phyloP scores from a whole-genome alignment of 2,888 invertebrate genomes.

The Mesorhabditis belari region DNA sequence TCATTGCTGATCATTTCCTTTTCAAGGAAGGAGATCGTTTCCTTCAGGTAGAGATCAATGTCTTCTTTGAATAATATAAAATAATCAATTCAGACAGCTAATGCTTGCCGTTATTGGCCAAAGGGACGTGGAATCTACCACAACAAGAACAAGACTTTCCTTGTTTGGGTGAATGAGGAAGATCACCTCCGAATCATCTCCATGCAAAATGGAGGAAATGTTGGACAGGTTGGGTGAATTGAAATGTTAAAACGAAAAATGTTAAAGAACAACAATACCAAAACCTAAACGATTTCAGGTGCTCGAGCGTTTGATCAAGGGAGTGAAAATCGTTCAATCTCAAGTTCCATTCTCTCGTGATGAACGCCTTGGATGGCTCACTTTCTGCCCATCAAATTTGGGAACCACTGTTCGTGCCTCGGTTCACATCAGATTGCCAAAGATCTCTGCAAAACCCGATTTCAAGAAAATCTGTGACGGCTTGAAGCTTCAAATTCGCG shows the following conservation, averaged over 20 bases:
- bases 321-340: conserved; percentile 87
- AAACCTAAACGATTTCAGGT: conserved; percentile 18
- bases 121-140: conserved; percentile 81
- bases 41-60: background rate
- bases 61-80: background rate
- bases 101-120: conserved; percentile 71
- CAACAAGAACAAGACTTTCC: conserved; percentile 70
- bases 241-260: background rate
- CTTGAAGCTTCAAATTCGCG: conserved; percentile 69
- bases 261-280: background rate
- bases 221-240: conserved; percentile 61
- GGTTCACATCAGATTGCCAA: conserved; percentile 80
- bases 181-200: conserved; percentile 79
- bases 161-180: conserved; percentile 81
- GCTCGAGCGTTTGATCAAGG: conserved; percentile 57
- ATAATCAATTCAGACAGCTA: conserved; percentile 50
- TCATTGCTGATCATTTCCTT: conserved; percentile 93
- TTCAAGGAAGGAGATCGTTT: conserved; percentile 42
- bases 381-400: conserved; percentile 72
- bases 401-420: conserved; percentile 86
- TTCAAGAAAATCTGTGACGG: conserved; percentile 68
- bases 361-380: conserved; percentile 72
- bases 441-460: conserved; percentile 58
- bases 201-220: conserved; percentile 67
- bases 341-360: conserved; percentile 73